phyloP scores from a whole-genome alignment of 2,888 invertebrate species.

The Apodemia duryi region DNA sequence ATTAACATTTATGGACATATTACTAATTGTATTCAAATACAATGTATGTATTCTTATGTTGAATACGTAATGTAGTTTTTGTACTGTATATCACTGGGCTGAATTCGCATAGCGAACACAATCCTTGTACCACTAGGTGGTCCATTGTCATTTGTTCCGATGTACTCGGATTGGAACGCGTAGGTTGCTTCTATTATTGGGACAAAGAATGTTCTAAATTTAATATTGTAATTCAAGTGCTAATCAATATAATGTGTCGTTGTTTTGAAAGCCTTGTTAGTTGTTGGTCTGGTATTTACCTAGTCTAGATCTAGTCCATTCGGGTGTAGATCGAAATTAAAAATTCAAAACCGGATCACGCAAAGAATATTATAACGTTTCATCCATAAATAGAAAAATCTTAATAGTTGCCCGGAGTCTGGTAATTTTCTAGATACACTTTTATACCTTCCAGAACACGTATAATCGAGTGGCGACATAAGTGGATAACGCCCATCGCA shows the following conservation, averaged over 20 bases:
- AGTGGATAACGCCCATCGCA: too few species aligned
- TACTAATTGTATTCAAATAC: constrained; percentile 8
- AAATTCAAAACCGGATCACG: too few species aligned
- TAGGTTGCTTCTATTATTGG: background rate
- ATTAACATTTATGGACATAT: constrained; percentile 2
- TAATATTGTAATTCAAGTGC: background rate
- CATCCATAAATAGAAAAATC: too few species aligned
- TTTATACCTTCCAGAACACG: too few species aligned
- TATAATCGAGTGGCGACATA: too few species aligned
- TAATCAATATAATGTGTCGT: background rate
- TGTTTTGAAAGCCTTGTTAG: too few species aligned
- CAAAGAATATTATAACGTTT: too few species aligned
- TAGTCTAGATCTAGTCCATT: too few species aligned
- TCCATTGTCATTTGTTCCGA: constrained; percentile 4
- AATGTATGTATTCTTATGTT: constrained; percentile 4
- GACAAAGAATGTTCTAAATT: background rate
- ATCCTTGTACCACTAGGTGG: constrained; percentile 2
- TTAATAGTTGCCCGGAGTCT: too few species aligned
- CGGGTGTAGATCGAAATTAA: too few species aligned
- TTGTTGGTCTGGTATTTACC: too few species aligned
- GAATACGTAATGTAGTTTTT: constrained; percentile 9
- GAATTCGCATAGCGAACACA: background rate
- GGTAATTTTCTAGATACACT: too few species aligned
- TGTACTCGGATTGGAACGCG: constrained; percentile 5
- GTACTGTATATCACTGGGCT: background rate